Percentiles rank a stretch among this genome's conserved stretches.
Conservation (phyloP, 2,797 vertebrate genomes). For the Dromococcyx pavoninus region DNA sequence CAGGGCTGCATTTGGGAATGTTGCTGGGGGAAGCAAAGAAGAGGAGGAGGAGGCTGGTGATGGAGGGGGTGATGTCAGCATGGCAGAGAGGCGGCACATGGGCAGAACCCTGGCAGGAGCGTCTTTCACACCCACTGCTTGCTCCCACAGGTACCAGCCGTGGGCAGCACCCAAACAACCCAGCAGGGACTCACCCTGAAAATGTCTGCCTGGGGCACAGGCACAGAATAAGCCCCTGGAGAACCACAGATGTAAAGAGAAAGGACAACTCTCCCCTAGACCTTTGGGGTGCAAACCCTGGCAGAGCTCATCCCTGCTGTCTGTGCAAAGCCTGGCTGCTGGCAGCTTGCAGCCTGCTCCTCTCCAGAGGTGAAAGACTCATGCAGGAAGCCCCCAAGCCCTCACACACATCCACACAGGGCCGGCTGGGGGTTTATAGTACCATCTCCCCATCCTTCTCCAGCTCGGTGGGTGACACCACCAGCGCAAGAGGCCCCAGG, state of each 20-base stretch:
- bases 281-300: background rate
- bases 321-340: fast-evolving
- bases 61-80: fast-evolving
- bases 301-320: background rate
- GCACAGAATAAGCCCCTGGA: background rate
- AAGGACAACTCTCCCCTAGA: background rate
- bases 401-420: background rate
- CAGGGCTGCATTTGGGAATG: fast-evolving
- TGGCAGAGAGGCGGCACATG: background rate
- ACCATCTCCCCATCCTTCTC: background rate
- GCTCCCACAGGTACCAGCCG: background rate
- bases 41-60: background rate
- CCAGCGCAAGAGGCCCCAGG: background rate
- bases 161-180: background rate
- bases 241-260: background rate
- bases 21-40: fast-evolving
- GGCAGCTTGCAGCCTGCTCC: background rate
- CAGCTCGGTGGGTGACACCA: background rate
- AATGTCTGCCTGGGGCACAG: too few species aligned
- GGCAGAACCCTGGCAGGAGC: background rate
- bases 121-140: background rate
- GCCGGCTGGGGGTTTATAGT: background rate
- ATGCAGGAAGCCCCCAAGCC: fast-evolving
- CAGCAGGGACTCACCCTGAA: background rate
- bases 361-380: background rate